These are phyloP conservation scores for Unio pictorum DNA, from an alignment of 2,888 invertebrate species.

Conservation along the genomic window DNA sequence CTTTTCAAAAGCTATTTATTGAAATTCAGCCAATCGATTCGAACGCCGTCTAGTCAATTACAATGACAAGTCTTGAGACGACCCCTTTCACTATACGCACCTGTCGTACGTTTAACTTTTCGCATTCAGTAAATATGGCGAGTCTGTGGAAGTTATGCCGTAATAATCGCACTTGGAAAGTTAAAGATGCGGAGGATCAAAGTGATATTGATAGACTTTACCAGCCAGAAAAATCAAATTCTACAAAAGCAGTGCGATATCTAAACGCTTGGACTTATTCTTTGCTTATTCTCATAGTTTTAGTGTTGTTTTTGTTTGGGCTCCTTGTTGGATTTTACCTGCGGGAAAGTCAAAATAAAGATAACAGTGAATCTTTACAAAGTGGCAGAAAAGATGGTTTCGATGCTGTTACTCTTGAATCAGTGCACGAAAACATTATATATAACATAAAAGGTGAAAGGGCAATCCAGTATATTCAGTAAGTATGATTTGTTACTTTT, in stretches of 20 bases:
- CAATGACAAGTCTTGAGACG: slow-evolving; percentile 9
- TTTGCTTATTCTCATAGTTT: slow-evolving; percentile 39
- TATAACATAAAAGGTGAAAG: slow-evolving; percentile 46
- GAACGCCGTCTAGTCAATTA: too few relatives aligned
- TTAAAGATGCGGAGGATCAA: slow-evolving; percentile 36
- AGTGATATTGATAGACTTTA: slow-evolving; percentile 39
- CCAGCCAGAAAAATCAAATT: slow-evolving; percentile 21
- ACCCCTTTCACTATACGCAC: slow-evolving; percentile 21
- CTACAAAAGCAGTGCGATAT: slow-evolving; percentile 29
- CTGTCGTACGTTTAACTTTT: slow-evolving; percentile 6
- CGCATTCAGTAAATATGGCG: slow-evolving; percentile 40
- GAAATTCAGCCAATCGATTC: too few relatives aligned
- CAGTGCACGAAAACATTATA: slow-evolving; percentile 52
- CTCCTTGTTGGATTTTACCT: slow-evolving; percentile 55
- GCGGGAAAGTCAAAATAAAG: slow-evolving; percentile 42
- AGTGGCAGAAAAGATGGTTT: slow-evolving; percentile 31
- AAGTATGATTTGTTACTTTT: slow-evolving; percentile 9
- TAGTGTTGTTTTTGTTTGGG: slow-evolving; percentile 52
- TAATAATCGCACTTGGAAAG: slow-evolving; percentile 43
- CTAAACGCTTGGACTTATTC: slow-evolving; percentile 47
- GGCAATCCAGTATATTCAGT: slow-evolving; percentile 42
- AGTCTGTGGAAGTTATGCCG: slow-evolving; percentile 25
- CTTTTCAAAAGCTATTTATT: too few relatives aligned
- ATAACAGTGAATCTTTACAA: slow-evolving; percentile 6
- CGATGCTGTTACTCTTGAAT: slow-evolving; percentile 29